Percentiles rank a stretch among this genome's conserved stretches.
Conservation (phyloP, 2,113 vertebrate species). For the Labeo catla region DNA sequence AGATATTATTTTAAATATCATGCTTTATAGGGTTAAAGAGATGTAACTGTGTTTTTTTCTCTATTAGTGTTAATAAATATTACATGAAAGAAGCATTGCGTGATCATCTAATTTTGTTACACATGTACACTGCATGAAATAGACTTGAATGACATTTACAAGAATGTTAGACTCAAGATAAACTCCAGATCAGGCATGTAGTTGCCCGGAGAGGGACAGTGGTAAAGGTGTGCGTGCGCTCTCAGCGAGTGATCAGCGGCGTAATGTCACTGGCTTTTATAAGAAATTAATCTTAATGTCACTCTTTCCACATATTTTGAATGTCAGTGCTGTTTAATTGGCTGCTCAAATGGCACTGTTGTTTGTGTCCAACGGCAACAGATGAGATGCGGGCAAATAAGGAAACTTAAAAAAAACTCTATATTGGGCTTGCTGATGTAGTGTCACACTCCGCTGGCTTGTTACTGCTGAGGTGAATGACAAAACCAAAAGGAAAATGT, state of each 20-base stretch:
- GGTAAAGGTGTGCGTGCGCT: slow-evolving; percentile 50
- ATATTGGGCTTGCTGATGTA: slow-evolving; percentile 12
- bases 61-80: neutral
- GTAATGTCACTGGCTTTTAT: slow-evolving; percentile 74
- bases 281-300: slow-evolving; percentile 77
- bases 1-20: no score
- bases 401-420: neutral
- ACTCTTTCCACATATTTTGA: slow-evolving; percentile 68
- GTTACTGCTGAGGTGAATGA: slow-evolving; percentile 4
- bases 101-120: neutral
- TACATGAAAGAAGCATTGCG: neutral
- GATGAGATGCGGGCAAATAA: slow-evolving; percentile 38
- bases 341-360: slow-evolving; percentile 65
- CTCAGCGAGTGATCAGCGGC: slow-evolving; percentile 41
- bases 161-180: slow-evolving; percentile 13
- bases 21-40: no score
- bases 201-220: neutral
- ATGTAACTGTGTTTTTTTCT: no score
- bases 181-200: neutral
- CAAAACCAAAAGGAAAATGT: slow-evolving; percentile 49
- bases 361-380: slow-evolving; percentile 62
- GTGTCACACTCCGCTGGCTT: slow-evolving; percentile 32
- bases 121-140: neutral
- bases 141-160: slow-evolving; percentile 17
- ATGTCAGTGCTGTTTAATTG: slow-evolving; percentile 79